phyloP scores from a whole-genome alignment of 2,797 vertebrate species.

The Champsocephalus gunnari region DNA sequence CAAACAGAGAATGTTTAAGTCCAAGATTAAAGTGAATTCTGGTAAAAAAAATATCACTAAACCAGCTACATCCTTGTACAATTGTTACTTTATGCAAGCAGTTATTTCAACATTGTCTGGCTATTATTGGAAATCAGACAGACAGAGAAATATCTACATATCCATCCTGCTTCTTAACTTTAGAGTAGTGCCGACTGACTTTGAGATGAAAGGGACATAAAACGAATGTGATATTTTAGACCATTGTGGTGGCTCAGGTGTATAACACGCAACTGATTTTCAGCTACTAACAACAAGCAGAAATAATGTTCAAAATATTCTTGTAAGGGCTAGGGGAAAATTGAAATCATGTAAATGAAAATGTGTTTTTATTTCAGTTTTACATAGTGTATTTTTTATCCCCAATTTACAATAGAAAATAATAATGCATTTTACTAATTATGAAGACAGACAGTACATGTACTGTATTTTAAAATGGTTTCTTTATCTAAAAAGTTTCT shows the following conservation, averaged over 20 bases:
- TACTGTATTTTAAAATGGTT: background rate
- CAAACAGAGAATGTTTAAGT: slow-evolving; percentile 72
- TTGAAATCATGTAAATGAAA: background rate
- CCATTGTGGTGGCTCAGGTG: background rate
- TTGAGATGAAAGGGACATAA: background rate
- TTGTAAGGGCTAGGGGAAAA: background rate
- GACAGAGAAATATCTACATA: slow-evolving; percentile 39
- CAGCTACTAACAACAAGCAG: background rate
- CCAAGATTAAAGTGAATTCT: slow-evolving; percentile 65
- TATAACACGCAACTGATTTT: background rate
- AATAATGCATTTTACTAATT: background rate
- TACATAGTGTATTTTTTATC: background rate
- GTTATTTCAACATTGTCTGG: slow-evolving; percentile 64
- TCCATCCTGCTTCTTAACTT: slow-evolving; percentile 25
- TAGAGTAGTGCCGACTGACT: background rate
- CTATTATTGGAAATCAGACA: slow-evolving; percentile 69
- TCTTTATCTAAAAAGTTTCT: background rate
- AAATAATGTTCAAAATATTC: background rate
- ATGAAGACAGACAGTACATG: background rate
- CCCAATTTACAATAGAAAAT: background rate
- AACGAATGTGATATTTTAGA: slow-evolving; percentile 14
- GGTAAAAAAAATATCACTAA: slow-evolving; percentile 67
- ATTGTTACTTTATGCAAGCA: slow-evolving; percentile 55
- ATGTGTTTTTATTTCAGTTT: background rate
- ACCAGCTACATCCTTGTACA: slow-evolving; percentile 61